These are phyloP conservation scores for Bugula neritina DNA, from an alignment of 2,888 invertebrate genomes.

Conservation along the genomic window DNA sequence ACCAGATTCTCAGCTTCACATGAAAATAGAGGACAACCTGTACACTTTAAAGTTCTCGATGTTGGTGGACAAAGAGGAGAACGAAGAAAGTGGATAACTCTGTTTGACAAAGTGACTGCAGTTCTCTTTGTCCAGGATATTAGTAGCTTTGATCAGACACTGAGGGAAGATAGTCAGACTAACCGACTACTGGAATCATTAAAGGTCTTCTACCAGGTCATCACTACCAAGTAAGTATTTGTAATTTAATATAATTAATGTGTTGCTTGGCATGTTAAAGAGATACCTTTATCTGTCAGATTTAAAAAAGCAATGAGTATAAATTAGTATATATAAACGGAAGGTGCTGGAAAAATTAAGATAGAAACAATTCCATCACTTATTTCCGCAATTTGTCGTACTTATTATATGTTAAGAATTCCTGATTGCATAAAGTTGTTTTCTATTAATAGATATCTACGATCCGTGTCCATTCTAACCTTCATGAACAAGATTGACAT, in stretches of 20 bases:
- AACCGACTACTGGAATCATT: conserved; percentile 70
- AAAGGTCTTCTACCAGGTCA: conserved; percentile 68
- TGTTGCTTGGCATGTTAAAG: too few relatives aligned
- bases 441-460: conserved; percentile 60
- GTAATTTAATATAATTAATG: too few relatives aligned
- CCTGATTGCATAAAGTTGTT: too few relatives aligned
- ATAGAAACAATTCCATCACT: too few relatives aligned
- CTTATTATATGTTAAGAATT: too few relatives aligned
- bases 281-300: too few relatives aligned
- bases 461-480: conserved; percentile 70
- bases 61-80: conserved; percentile 78
- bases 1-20: conserved; percentile 45
- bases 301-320: too few relatives aligned
- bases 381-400: too few relatives aligned
- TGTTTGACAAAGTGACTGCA: conserved; percentile 75
- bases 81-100: conserved; percentile 76
- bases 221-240: conserved; percentile 64
- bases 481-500: conserved; percentile 79
- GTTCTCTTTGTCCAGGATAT: conserved; percentile 74
- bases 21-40: conserved; percentile 38
- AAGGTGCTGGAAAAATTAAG: too few relatives aligned
- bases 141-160: conserved; percentile 71
- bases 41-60: conserved; percentile 64
- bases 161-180: conserved; percentile 65
- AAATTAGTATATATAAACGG: too few relatives aligned